Base-by-base conservation (phyloP, 2,888 invertebrate species). In the Scrobipalpa costella region DNA sequence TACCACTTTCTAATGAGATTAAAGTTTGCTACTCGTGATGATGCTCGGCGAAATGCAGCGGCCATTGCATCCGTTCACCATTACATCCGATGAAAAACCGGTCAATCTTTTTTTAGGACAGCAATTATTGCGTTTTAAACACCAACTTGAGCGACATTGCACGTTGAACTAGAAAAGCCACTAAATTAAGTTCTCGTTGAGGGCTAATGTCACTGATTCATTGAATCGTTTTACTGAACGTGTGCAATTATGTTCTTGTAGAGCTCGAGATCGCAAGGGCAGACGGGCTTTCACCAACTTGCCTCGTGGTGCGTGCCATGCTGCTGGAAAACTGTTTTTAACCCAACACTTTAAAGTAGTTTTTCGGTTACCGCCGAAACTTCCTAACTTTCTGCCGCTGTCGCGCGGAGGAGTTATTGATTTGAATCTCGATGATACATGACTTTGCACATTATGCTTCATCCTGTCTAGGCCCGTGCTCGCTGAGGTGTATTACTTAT, bases 1-100 rank as follows among this genome's bases (percentile, higher is more conserved):
- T 81, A 80, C 75, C 73, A 88, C 90, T 90, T 91, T 90, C 90
- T 90, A 90, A 87, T 84, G 79, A 81, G 79, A 85, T 83, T 84
- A 81, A 79, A 84, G 73, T 80, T 81, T 74, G 77, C 75, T 79
- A 75, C 75, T 75, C 77, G 74, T 76, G 78, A 80, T 80, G 80
- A 80, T 75, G 75, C 73, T 73, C 75, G 70, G 69, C 67, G 69
- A 76, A 78, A 77, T 79, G 77, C 79, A 77, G 71, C 61, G 68
- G 65, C 64, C 70, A 80, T 83, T 77, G 76, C 77, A 75, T 76
- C 73, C 72, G 72, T 69, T 72, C 68, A 64, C 67, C 70, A 80
- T 81, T 78, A 75, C 73, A 77, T 79, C 73, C 74, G 72, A 80
- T 73, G 72, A 68, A 74, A 75, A 77, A 71, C 69, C 70, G 50